Percentiles rank a stretch among this genome's conserved stretches.
Evolutionary conservation across 2,888 invertebrate species (phyloP).

Genomic region (Trachelus tabidus): DNA sequence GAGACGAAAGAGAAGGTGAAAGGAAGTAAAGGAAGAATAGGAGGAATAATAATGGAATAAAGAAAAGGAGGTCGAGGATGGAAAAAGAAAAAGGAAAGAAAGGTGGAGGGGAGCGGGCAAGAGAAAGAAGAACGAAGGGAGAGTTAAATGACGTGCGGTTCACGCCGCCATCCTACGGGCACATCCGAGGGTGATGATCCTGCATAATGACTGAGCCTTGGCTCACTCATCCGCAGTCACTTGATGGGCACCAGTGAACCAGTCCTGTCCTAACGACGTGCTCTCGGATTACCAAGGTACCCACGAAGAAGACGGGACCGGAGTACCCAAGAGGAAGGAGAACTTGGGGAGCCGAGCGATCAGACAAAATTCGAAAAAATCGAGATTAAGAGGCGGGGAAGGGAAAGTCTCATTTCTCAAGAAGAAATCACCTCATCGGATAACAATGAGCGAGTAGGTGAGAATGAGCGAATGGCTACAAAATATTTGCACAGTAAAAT

Average conservation of each 20-base stretch:
- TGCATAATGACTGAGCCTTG: constrained; percentile 6
- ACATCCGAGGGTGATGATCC: constrained; percentile 4
- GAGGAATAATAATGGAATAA: neutral
- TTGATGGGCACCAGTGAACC: constrained; percentile 6
- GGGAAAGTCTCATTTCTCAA: too few species aligned
- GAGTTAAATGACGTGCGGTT: constrained; percentile 1
- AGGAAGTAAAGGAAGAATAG: neutral
- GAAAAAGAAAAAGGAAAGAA: neutral
- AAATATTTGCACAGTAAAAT: neutral
- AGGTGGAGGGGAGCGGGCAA: neutral
- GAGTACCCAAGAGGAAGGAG: neutral
- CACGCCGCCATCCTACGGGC: neutral
- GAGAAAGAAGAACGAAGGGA: neutral
- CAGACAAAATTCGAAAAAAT: neutral
- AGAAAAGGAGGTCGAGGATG: neutral
- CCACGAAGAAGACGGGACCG: neutral
- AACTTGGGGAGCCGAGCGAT: neutral
- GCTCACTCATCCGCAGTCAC: constrained; percentile 7
- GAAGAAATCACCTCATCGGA: neutral
- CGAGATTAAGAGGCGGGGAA: neutral
- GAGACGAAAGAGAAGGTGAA: neutral
- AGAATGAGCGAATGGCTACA: neutral
- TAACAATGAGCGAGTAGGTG: neutral
- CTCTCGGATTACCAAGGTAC: constrained; percentile 3
- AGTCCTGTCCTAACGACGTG: constrained; percentile 7